These are phyloP conservation scores for Numida meleagris DNA, from an alignment of 2,113 vertebrate species.

Conservation along the genomic window DNA sequence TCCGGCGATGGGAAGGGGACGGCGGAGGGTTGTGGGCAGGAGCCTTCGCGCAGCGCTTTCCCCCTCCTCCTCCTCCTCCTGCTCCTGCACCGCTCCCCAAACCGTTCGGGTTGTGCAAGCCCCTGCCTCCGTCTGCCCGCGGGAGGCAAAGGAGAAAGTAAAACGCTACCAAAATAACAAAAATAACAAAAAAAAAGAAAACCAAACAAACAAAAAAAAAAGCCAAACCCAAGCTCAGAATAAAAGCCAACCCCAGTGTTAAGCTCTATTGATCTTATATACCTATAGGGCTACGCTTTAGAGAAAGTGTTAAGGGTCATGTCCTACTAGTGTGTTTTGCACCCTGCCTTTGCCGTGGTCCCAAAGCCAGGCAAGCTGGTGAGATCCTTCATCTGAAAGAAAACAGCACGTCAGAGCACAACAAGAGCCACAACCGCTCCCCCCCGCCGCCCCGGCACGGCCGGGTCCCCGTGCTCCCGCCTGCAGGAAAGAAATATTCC, in stretches of 20 bases:
- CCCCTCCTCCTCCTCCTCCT: background rate
- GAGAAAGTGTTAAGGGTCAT: constrained; percentile 77
- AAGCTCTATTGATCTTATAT: constrained; percentile 57
- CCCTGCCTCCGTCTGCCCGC: background rate
- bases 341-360: constrained; percentile 88
- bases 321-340: constrained; percentile 85
- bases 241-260: constrained; percentile 50
- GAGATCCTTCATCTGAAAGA: constrained; percentile 91
- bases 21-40: background rate
- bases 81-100: background rate
- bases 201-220: background rate
- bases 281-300: constrained; percentile 75
- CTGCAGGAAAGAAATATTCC: background rate
- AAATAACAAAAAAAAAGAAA: background rate
- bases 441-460: background rate
- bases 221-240: constrained; percentile 41
- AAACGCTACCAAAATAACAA: background rate
- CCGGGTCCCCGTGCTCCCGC: background rate
- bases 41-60: background rate
- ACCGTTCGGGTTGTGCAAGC: background rate
- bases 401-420: constrained; percentile 88
- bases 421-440: constrained; percentile 73
- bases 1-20: background rate
- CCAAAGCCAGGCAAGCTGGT: constrained; percentile 86
- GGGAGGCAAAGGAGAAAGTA: background rate